phyloP scores from a whole-genome alignment of 2,888 invertebrate genomes.

The Schrankia costaestrigalis region DNA sequence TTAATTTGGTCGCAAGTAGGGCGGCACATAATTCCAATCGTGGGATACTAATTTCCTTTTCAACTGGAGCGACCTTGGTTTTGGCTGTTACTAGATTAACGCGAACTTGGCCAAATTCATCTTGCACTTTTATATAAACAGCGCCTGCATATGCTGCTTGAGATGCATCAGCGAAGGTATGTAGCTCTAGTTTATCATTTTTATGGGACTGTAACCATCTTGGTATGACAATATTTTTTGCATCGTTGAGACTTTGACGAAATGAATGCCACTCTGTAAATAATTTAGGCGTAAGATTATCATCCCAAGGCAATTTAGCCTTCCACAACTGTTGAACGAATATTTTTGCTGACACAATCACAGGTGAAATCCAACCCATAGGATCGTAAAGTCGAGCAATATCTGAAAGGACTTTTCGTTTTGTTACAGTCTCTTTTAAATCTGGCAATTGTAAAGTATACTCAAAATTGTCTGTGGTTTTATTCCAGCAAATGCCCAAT shows the following conservation, averaged over 20 bases:
- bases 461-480: not conserved
- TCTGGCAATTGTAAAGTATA: not conserved
- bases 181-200: not conserved
- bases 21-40: constrained; percentile 1
- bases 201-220: not conserved
- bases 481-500: not conserved
- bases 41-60: not conserved
- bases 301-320: not conserved
- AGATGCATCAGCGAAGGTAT: not conserved
- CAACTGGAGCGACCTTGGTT: not conserved
- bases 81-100: not conserved
- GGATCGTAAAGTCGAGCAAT: constrained; percentile 6
- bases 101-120: not conserved
- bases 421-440: not conserved
- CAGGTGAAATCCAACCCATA: constrained; percentile 2
- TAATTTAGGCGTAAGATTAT: not conserved
- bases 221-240: not conserved
- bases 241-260: not conserved
- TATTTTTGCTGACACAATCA: not conserved
- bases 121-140: not conserved
- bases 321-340: not conserved
- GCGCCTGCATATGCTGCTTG: not conserved
- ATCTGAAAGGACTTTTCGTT: not conserved
- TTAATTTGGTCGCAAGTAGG: not conserved
- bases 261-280: not conserved